Base-by-base conservation (phyloP, 2,797 vertebrate genomes). In the Hafferia zeledoni region DNA sequence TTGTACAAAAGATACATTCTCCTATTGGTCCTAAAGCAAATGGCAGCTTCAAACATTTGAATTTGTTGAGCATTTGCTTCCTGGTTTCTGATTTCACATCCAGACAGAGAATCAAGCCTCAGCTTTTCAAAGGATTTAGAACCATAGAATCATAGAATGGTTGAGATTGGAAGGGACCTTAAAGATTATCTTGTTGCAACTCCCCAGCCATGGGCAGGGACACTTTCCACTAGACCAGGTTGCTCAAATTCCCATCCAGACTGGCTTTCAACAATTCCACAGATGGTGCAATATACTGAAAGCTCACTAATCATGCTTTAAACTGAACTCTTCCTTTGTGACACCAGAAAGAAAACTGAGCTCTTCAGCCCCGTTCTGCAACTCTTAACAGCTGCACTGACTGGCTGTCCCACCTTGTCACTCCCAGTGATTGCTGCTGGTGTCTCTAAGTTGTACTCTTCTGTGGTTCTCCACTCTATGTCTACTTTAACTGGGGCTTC, bases 351-450 rank as follows among this genome's bases (percentile, higher is more conserved):
- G 18, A 59, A 72, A 69, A 41, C 9, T 0, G 18, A 60, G 18
- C 3, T 79, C 35, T 46, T 28, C 13, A 18, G 17, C 12, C 16
- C 15, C 20, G 9, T 0, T 27, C n/a, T 50, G 41, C 67, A 64
- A 27, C 16, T 10, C 2, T 25, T 3, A 1, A 1, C 17, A 47
- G 37, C 25, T 37, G 37, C 11, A 5, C 61, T 28, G 13, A 11
- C 41, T 28, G 25, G 7, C 18, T 1, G 0, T 25, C 19, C 25
- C 1, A 0, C 30, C 47, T 33, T 0, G 0, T 37, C 31, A 8
- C 28, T 52, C 18, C 30, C 4, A 4, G 12, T 0, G 0, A 4
- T 22, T 24, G 19, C 14, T 9, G 1, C 1, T 1, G 0, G 1
- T 18, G 13, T 10, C 56, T 18, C 24, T 9, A 41, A 41, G 47